Evolutionary conservation across 1,140 invertebrate genomes (phyloP).

Genomic region (Pogonomyrmex barbatus): DNA sequence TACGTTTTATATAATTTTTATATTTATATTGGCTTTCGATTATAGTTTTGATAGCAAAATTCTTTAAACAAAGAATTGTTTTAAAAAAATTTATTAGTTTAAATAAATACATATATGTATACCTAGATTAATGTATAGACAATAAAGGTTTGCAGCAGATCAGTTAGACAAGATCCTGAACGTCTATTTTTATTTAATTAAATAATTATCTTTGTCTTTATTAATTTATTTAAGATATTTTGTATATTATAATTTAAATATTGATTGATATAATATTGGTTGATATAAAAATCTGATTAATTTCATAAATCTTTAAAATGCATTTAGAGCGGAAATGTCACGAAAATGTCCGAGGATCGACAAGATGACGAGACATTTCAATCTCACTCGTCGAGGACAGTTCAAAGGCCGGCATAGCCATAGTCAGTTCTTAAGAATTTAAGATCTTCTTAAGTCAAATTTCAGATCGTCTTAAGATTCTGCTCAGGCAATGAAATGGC

Average conservation of each 20-base stretch:
- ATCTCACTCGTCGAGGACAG: background rate
- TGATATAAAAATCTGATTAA: background rate
- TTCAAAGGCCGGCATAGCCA: background rate
- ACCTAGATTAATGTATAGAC: no score
- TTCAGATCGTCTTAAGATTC: no score
- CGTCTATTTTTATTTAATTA: no score
- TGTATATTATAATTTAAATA: background rate
- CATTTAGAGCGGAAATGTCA: background rate
- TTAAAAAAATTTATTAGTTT: background rate
- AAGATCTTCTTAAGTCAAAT: no score
- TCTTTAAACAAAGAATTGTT: background rate
- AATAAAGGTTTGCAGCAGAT: no score
- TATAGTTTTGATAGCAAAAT: background rate
- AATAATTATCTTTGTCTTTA: no score
- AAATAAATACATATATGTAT: no score
- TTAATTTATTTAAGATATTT: background rate
- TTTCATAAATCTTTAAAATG: background rate
- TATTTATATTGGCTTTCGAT: background rate
- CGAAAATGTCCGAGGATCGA: background rate
- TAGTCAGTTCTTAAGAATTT: no score
- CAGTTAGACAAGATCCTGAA: no score
- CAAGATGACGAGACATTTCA: background rate
- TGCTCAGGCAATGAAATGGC: no score
- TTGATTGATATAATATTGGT: background rate
- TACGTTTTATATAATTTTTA: conserved; percentile 1